These are phyloP conservation scores for Apamea epomidion DNA, from an alignment of 2,888 invertebrate species.

Conservation along the genomic window DNA sequence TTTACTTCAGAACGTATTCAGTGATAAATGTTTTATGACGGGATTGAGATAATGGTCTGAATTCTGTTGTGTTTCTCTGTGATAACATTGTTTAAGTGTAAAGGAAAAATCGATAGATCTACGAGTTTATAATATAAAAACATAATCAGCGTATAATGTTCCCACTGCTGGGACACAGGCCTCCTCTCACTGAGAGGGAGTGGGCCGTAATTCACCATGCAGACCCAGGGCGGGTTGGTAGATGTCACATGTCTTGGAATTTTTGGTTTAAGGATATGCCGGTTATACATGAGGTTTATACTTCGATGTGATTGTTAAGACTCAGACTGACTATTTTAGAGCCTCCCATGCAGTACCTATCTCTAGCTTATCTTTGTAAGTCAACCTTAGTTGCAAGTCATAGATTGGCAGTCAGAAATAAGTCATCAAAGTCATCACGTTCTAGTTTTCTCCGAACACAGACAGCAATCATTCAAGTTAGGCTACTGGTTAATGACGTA, in stretches of 20 bases:
- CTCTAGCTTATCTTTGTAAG: not conserved
- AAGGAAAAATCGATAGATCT: not conserved
- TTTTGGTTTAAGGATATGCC: too few species aligned
- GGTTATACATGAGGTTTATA: too few species aligned
- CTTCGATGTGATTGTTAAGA: too few species aligned
- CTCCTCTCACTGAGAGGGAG: not conserved
- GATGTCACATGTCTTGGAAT: too few species aligned
- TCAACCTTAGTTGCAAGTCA: not conserved
- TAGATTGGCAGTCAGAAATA: not conserved
- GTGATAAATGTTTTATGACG: constrained; percentile 55
- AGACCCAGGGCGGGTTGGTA: too few species aligned
- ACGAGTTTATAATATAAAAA: not conserved
- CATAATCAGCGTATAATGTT: too few species aligned
- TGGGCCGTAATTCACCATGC: not conserved
- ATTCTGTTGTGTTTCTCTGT: constrained; percentile 30
- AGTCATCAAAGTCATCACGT: not conserved
- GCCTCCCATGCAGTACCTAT: not conserved
- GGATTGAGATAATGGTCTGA: constrained; percentile 36
- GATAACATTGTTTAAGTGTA: not conserved
- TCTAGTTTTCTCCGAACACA: not conserved
- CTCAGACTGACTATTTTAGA: too few species aligned
- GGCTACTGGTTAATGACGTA: not conserved
- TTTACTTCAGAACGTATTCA: constrained; percentile 52
- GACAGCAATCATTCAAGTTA: not conserved
- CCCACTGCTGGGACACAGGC: not conserved